Evolutionary conservation across 2,113 vertebrate species (phyloP).

Genomic region (Sakesphorus luctuosus): DNA sequence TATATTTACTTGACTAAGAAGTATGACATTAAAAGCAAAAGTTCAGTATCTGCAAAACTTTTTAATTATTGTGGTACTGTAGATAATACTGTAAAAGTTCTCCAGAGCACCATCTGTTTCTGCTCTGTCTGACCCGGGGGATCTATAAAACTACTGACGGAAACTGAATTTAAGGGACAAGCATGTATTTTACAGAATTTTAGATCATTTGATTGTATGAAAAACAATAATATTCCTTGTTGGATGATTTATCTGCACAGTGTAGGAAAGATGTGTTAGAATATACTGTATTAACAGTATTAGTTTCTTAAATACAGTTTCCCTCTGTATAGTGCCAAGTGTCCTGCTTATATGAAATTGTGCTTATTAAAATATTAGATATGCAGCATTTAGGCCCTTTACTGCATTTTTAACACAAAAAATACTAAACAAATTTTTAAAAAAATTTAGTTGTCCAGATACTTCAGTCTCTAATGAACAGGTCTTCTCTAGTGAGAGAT

Average conservation of each 20-base stretch:
- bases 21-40: slow-evolving; percentile 48
- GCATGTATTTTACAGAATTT: slow-evolving; percentile 72
- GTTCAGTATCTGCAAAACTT: slow-evolving; percentile 19
- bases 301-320: slow-evolving; percentile 39
- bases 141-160: slow-evolving; percentile 73
- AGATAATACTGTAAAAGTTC: slow-evolving; percentile 36
- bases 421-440: neutral
- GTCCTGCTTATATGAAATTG: slow-evolving; percentile 18
- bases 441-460: neutral
- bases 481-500: neutral
- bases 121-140: slow-evolving; percentile 61
- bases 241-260: slow-evolving; percentile 18
- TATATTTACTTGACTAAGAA: slow-evolving; percentile 2
- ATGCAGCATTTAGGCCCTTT: neutral
- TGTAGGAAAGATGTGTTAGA: slow-evolving; percentile 26
- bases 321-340: neutral
- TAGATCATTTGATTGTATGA: slow-evolving; percentile 66
- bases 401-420: neutral
- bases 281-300: slow-evolving; percentile 9
- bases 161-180: slow-evolving; percentile 74
- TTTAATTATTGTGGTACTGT: neutral
- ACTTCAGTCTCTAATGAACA: neutral
- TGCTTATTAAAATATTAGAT: neutral
- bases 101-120: slow-evolving; percentile 70
- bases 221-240: slow-evolving; percentile 62